Evolutionary conservation across 23 tunicate genomes (phyloP).

Genomic region (Botrylloides violaceus): DNA sequence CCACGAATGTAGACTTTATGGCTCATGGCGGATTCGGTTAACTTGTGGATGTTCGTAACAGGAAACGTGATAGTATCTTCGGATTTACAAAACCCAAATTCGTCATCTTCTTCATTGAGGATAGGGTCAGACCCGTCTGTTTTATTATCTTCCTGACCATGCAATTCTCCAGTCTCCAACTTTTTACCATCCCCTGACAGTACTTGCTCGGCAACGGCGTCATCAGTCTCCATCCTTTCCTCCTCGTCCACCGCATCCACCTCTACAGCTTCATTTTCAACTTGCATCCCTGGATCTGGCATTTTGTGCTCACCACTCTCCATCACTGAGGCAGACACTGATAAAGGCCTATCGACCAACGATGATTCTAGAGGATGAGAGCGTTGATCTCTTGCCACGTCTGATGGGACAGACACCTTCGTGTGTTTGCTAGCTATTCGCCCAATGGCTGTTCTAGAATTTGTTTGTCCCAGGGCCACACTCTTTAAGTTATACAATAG

Average conservation of each 20-base stretch:
- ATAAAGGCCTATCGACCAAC: too few species aligned
- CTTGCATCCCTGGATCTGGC: conserved; percentile 54
- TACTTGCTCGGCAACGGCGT: not conserved
- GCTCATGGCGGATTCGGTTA: conserved; percentile 66
- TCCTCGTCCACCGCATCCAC: conserved; percentile 8
- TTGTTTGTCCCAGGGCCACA: not conserved
- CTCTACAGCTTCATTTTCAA: conserved; percentile 6
- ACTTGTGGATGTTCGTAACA: conserved; percentile 73
- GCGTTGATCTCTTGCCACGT: conserved; percentile 19
- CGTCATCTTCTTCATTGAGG: conserved; percentile 63
- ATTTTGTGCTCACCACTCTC: conserved; percentile 37
- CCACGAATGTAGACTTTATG: conserved; percentile 76
- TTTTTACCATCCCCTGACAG: not conserved
- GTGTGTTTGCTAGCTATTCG: conserved; percentile 84
- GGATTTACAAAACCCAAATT: conserved; percentile 78
- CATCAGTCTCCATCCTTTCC: conserved; percentile 24
- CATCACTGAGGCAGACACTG: conserved; percentile 29
- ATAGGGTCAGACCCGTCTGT: conserved; percentile 23
- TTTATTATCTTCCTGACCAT: conserved; percentile 29
- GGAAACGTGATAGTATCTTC: conserved; percentile 83
- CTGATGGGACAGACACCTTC: conserved; percentile 61
- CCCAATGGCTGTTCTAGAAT: conserved; percentile 92
- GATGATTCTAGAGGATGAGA: conserved; percentile 4
- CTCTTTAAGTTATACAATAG: not conserved
- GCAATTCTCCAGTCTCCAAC: conserved; percentile 7